Base-by-base conservation (phyloP, 2,888 invertebrate species). In the Chrysotoxum bicinctum region DNA sequence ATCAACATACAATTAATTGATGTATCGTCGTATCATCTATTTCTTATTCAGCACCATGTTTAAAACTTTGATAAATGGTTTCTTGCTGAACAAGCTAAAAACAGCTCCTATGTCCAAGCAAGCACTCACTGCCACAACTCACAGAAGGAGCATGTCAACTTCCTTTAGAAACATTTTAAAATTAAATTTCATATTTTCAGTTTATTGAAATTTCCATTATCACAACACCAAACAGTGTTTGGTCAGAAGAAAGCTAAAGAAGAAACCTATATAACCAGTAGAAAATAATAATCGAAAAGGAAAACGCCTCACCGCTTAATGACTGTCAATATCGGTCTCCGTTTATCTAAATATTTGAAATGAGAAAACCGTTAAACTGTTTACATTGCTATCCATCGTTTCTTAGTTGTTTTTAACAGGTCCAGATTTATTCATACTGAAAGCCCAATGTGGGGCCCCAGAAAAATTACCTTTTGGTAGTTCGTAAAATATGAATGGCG, bases 311-410 rank as follows among this genome's bases (percentile, higher is more conserved):
- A 66, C 66, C 66, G 48, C 23, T 66, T 21, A 66, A 66, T 66
- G 64, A 19, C 64, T 45, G 23, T 66, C 66, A 50, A 50, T 35
- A 50, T 50, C 50, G 23, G 50, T 50, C 35, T 32, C 1, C 35
- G 21, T 14, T 26, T 66, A 66, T 66, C 66, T 48, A 66, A 48
- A 66, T 30, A 50, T 23, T 50, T 66, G 6, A 35, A 66, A 50
- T 66, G 66, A 23, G 50, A 66, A 66, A 66, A 66, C 48, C 35
- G 50, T 50, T 50, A 26, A 50, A 50, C n/a, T 50, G 50, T 50
- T 50, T 50, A 50, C 50, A 50, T 6, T 50, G 50, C 7, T 50
- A 26, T 23, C 50, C 26, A 26, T 50, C 23, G 50, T 50, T 21
- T 50, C 14, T 14, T 50, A 14, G 7, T 0, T 14, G 10, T 5